A percentile compares a stretch with the other conserved stretches of the same genome.
Conservation (phyloP, 1,140 invertebrate genomes). For the Pogonus chalceus region DNA sequence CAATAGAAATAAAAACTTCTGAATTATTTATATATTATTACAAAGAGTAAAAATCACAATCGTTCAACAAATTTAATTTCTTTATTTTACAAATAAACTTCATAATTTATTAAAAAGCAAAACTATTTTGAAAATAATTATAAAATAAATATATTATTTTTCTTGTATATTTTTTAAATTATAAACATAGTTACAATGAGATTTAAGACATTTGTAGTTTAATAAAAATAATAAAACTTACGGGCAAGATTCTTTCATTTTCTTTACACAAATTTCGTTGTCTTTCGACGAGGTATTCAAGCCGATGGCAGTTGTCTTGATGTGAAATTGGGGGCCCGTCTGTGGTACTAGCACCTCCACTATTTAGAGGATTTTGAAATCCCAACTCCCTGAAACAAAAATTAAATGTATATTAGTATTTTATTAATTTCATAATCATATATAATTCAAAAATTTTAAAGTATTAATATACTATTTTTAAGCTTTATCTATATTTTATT, state of each 20-base stretch:
- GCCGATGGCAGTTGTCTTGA: slow-evolving; percentile 45
- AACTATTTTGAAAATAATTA: neutral
- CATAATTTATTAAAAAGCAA: neutral
- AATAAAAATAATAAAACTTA: slow-evolving; percentile 20
- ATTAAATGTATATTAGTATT: too few relatives aligned
- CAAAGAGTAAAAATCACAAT: too few relatives aligned
- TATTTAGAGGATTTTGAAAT: slow-evolving; percentile 23
- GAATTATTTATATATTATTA: too few relatives aligned
- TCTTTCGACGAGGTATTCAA: slow-evolving; percentile 43
- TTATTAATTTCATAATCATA: too few relatives aligned
- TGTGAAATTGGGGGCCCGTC: slow-evolving; percentile 24
- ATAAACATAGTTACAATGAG: neutral
- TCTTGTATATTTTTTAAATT: neutral
- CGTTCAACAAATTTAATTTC: neutral
- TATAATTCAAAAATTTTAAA: too few relatives aligned
- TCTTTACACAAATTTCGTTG: slow-evolving; percentile 47
- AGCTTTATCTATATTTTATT: too few relatives aligned
- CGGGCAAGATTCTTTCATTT: slow-evolving; percentile 41
- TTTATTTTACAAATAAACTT: neutral
- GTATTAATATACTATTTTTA: too few relatives aligned
- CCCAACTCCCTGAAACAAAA: slow-evolving; percentile 32
- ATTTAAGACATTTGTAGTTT: neutral
- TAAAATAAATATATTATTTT: neutral
- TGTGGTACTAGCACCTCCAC: slow-evolving; percentile 27
- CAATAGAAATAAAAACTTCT: too few relatives aligned